Conservation (phyloP, 2,797 vertebrate genomes). For the Miichthys miiuy region DNA sequence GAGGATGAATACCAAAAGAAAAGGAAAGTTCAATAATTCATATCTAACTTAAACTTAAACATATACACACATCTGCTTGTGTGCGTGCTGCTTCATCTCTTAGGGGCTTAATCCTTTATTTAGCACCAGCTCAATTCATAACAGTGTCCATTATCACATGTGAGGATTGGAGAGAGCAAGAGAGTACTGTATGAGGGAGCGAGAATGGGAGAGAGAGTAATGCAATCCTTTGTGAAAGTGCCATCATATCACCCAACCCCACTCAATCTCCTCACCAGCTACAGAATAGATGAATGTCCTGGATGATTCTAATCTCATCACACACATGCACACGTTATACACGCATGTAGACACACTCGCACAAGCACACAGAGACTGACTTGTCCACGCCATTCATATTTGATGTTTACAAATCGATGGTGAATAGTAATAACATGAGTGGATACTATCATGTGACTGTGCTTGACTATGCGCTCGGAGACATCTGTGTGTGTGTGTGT, state of each 20-base stretch:
- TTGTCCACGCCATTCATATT: conserved; percentile 59
- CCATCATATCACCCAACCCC: conserved; percentile 73
- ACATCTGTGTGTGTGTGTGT: conserved; percentile 1
- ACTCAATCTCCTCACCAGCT: conserved; percentile 73
- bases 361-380: conserved; percentile 37
- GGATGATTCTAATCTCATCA: conserved; percentile 75
- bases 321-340: conserved; percentile 43
- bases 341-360: conserved; percentile 15
- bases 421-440: conserved; percentile 60
- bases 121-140: conserved; percentile 53
- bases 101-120: conserved; percentile 55
- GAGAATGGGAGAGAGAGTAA: conserved; percentile 63
- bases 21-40: conserved; percentile 4
- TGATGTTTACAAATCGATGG: conserved; percentile 54
- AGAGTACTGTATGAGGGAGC: conserved; percentile 35
- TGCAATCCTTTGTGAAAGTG: conserved; percentile 80
- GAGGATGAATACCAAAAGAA: conserved; percentile 12
- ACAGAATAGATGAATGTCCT: conserved; percentile 77
- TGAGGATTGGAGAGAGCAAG: conserved; percentile 48
- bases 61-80: conserved; percentile 5
- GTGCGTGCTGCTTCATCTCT: conserved; percentile 24
- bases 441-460: conserved; percentile 48
- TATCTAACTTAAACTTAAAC: conserved; percentile 20
- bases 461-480: conserved; percentile 36
- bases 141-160: conserved; percentile 71